A percentile compares a stretch with the other conserved stretches of the same genome.
Evolutionary conservation across 2,888 invertebrate genomes (phyloP).

Genomic region (Rhingia campestris): DNA sequence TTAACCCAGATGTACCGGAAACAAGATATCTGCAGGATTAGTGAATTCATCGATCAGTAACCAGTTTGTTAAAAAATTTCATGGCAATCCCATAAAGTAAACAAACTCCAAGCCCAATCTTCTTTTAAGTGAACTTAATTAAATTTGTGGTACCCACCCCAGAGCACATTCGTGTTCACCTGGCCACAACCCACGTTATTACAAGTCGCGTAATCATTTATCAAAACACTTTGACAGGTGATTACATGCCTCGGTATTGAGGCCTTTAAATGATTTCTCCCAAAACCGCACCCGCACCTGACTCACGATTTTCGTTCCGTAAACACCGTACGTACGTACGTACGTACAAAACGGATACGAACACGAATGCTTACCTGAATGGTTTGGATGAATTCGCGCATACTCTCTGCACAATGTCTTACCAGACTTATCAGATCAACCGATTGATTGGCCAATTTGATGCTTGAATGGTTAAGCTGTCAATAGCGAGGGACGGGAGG

Average conservation of each 20-base stretch:
- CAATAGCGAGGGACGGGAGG: conserved; percentile 42
- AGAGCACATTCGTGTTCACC: conserved; percentile 35
- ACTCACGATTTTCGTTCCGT: conserved; percentile 63
- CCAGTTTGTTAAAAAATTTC: background rate
- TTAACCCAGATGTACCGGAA: background rate
- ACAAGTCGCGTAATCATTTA: conserved; percentile 68
- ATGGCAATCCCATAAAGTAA: conserved; percentile 51
- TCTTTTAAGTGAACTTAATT: conserved; percentile 68
- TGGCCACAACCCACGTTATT: conserved; percentile 21
- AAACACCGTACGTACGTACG: background rate
- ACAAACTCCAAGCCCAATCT: conserved; percentile 45
- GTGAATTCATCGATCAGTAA: conserved; percentile 25
- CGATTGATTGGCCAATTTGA: conserved; percentile 74
- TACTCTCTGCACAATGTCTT: conserved; percentile 3
- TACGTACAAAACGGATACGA: background rate
- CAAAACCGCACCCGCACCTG: conserved; percentile 73
- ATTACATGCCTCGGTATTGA: conserved; percentile 70
- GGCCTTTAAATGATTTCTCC: conserved; percentile 70
- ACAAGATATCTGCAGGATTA: background rate
- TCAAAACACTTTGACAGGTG: conserved; percentile 74
- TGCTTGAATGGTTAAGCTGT: conserved; percentile 70
- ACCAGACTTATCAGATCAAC: conserved; percentile 67
- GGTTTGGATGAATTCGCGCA: conserved; percentile 50
- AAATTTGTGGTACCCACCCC: conserved; percentile 61
- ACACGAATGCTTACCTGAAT: background rate